These are phyloP conservation scores for Drosophila quasianomalipes DNA, from an alignment of 2,888 invertebrate genomes.

Conservation along the genomic window DNA sequence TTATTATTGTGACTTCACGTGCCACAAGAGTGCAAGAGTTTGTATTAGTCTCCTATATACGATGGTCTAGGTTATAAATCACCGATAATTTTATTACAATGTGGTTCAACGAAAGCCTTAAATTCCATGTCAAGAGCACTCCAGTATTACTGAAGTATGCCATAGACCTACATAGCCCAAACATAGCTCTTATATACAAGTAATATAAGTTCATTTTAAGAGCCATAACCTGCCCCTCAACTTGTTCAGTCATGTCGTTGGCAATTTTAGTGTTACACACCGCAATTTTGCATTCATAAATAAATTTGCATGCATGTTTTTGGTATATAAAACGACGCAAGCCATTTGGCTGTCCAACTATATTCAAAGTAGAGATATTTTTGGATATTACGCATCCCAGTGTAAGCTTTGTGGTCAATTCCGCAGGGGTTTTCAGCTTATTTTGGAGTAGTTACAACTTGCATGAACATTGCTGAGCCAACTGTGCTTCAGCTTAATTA, in stretches of 20 bases:
- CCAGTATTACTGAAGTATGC: not conserved
- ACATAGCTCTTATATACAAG: not conserved
- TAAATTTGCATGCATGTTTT: slow-evolving; percentile 26
- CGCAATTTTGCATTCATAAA: slow-evolving; percentile 16
- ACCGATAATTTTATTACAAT: not conserved
- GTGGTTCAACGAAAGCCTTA: not conserved
- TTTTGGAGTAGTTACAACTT: slow-evolving; percentile 12
- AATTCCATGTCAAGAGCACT: not conserved
- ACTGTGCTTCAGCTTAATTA: slow-evolving; percentile 41
- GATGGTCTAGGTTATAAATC: not conserved
- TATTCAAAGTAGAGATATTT: slow-evolving; percentile 13
- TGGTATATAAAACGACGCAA: slow-evolving; percentile 6
- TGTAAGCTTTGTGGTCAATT: slow-evolving; percentile 6
- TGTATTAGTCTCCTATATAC: not conserved
- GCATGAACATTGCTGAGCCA: slow-evolving; percentile 9
- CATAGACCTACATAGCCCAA: not conserved
- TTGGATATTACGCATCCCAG: slow-evolving; percentile 7
- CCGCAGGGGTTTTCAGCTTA: not conserved
- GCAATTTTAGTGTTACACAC: slow-evolving; percentile 4
- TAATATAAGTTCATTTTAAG: not conserved
- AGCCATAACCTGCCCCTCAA: not conserved
- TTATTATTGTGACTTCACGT: not conserved
- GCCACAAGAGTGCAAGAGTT: not conserved
- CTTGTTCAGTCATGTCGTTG: not conserved
- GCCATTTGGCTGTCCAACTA: slow-evolving; percentile 6